phyloP scores from a whole-genome alignment of 2,888 invertebrate genomes.

The Idaea biselata region DNA sequence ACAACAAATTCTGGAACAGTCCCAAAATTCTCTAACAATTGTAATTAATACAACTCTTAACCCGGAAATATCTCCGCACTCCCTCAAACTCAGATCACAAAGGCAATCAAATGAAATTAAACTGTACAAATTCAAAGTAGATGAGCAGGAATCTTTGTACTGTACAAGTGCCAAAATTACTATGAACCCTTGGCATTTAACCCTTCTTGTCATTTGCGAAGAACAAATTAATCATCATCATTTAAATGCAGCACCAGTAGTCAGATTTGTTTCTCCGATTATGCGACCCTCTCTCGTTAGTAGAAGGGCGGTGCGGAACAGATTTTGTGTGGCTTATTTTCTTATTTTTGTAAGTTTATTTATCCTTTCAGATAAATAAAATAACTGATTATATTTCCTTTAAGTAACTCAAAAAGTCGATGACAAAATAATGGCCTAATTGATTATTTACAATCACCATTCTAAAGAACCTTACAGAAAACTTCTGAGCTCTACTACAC shows the following conservation, averaged over 20 bases:
- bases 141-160: slow-evolving; percentile 61
- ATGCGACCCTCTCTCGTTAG: slow-evolving; percentile 76
- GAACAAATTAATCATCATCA: slow-evolving; percentile 81
- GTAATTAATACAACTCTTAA: slow-evolving; percentile 72
- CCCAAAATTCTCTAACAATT: slow-evolving; percentile 51
- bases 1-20: slow-evolving; percentile 40
- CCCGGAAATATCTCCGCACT: slow-evolving; percentile 74
- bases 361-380: neutral
- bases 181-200: slow-evolving; percentile 66
- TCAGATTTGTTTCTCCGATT: slow-evolving; percentile 80
- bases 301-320: slow-evolving; percentile 57
- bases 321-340: slow-evolving; percentile 65
- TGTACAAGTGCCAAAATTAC: slow-evolving; percentile 67
- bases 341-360: slow-evolving; percentile 60
- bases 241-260: slow-evolving; percentile 78
- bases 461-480: neutral
- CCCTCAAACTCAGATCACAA: slow-evolving; percentile 74
- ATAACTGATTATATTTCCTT: neutral
- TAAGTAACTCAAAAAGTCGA: neutral
- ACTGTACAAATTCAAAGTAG: slow-evolving; percentile 56
- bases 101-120: slow-evolving; percentile 75
- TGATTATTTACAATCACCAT: too few relatives aligned
- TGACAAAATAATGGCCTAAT: too few relatives aligned
- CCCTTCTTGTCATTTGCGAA: slow-evolving; percentile 79
- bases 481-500: too few relatives aligned